These are phyloP conservation scores for Troides aeacus DNA, from an alignment of 2,888 invertebrate genomes.

Conservation along the genomic window DNA sequence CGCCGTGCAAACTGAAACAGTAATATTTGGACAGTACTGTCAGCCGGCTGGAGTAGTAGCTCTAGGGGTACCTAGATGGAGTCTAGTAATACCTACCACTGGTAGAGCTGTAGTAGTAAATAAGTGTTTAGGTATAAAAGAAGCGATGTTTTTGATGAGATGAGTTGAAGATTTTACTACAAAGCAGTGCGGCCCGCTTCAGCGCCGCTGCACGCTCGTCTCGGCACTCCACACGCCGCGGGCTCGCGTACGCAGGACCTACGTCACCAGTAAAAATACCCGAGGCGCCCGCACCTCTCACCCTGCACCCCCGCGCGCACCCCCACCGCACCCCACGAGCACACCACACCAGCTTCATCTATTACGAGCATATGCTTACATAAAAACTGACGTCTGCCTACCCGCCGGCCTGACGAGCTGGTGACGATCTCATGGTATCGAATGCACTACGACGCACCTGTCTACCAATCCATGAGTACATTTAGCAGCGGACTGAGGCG, in stretches of 20 bases:
- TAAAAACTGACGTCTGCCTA: neutral
- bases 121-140: too few species aligned
- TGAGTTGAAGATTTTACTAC: too few species aligned
- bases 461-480: too few species aligned
- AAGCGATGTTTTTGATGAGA: too few species aligned
- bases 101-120: too few species aligned
- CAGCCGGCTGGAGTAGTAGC: too few species aligned
- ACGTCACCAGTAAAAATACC: constrained; percentile 61
- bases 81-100: too few species aligned
- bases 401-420: neutral
- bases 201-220: constrained; percentile 9
- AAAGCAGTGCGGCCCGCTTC: constrained; percentile 3
- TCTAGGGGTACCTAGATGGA: too few species aligned
- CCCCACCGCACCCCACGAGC: neutral
- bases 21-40: too few species aligned
- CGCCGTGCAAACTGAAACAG: too few species aligned
- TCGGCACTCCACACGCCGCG: constrained; percentile 14
- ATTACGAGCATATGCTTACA: neutral
- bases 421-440: neutral
- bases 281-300: constrained; percentile 49
- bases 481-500: too few species aligned
- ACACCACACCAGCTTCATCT: constrained; percentile 19
- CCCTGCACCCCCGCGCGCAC: neutral
- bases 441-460: too few species aligned
- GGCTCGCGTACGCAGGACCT: constrained; percentile 35